phyloP scores from a whole-genome alignment of 2,888 invertebrate genomes.

The Cosmia trapezina region DNA sequence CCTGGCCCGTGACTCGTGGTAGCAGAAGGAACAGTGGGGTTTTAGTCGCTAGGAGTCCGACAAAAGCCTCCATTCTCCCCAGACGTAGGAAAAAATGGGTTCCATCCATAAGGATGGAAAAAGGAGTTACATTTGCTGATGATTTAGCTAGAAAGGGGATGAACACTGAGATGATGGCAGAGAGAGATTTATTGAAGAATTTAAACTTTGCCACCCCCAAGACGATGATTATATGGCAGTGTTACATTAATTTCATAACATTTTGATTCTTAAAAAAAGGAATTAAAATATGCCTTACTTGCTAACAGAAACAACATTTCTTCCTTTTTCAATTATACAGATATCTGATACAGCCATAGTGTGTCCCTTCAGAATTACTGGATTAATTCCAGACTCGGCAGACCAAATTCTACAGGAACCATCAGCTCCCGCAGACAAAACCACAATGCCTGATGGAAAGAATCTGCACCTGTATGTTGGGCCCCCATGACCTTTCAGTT shows the following conservation, averaged over 20 bases:
- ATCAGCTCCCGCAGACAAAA: constrained; percentile 93
- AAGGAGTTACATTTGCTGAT: background rate
- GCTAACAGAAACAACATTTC: constrained; percentile 93
- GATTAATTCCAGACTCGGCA: constrained; percentile 92
- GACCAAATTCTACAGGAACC: constrained; percentile 93
- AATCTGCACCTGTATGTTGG: constrained; percentile 92
- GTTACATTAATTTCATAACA: background rate
- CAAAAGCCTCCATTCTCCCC: too few species aligned
- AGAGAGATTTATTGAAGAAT: background rate
- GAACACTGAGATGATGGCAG: background rate
- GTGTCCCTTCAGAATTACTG: constrained; percentile 92
- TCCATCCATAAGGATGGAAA: too few species aligned
- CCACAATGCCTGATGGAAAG: constrained; percentile 93
- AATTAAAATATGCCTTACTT: constrained; percentile 82
- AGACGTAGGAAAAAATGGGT: too few species aligned
- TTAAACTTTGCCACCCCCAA: background rate
- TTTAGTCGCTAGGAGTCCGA: too few species aligned
- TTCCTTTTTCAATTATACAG: constrained; percentile 92
- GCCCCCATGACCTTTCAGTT: constrained; percentile 92
- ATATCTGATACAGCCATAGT: constrained; percentile 91
- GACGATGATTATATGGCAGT: background rate
- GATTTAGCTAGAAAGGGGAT: background rate
- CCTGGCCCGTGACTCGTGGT: too few species aligned
- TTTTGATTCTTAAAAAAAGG: background rate
- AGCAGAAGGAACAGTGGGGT: too few species aligned